These are phyloP conservation scores for Halichoeres trimaculatus DNA, from an alignment of 2,113 vertebrate genomes.

Conservation along the genomic window DNA sequence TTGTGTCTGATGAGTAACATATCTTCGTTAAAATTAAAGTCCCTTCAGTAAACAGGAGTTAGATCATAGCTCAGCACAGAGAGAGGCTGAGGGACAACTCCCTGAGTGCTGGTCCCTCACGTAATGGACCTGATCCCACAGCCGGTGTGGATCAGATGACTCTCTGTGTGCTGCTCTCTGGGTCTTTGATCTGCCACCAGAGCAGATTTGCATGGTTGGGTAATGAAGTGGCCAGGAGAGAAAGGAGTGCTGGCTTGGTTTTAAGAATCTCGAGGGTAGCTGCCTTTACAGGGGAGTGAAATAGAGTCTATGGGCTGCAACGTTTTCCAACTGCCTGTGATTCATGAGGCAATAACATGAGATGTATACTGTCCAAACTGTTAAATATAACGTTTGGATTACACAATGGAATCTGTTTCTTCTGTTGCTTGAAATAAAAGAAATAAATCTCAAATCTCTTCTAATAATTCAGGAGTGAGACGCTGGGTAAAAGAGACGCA, in stretches of 20 bases:
- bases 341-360: not conserved
- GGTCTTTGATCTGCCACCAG: constrained; percentile 73
- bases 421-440: not conserved
- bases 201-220: constrained; percentile 64
- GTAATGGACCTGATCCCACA: constrained; percentile 71
- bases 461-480: constrained; percentile 1
- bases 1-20: constrained; percentile 37
- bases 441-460: not conserved
- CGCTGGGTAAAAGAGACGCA: constrained; percentile 8
- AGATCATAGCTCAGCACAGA: constrained; percentile 38
- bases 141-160: constrained; percentile 77
- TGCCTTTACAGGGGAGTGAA: constrained; percentile 25
- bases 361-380: not conserved
- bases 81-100: constrained; percentile 63
- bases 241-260: constrained; percentile 40
- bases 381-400: not conserved
- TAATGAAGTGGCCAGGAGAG: constrained; percentile 50
- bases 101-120: constrained; percentile 63
- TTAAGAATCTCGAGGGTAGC: constrained; percentile 30
- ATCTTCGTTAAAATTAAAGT: constrained; percentile 39
- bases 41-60: constrained; percentile 20
- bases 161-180: constrained; percentile 46
- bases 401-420: not conserved
- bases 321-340: not conserved
- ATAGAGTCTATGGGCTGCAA: constrained; percentile 19